phyloP scores from a whole-genome alignment of 2,888 invertebrate genomes.

The Hyles lineata region DNA sequence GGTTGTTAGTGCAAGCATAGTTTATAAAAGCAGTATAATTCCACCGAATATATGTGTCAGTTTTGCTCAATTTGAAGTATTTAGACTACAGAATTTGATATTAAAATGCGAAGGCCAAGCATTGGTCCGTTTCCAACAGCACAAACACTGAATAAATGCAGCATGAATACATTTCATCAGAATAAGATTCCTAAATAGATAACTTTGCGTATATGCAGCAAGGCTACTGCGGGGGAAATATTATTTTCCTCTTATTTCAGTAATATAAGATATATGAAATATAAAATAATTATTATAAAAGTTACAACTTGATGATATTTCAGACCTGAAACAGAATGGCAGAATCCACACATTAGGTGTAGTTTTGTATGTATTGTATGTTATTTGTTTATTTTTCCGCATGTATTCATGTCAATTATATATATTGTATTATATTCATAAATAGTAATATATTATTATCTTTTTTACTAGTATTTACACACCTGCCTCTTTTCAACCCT shows the following conservation, averaged over 20 bases:
- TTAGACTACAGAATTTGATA: neutral
- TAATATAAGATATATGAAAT: neutral
- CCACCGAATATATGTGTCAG: neutral
- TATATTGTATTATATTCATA: too few species aligned
- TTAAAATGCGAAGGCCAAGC: neutral
- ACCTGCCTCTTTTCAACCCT: too few species aligned
- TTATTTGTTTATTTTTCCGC: too few species aligned
- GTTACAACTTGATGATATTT: too few species aligned
- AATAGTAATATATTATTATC: too few species aligned
- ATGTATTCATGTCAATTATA: too few species aligned
- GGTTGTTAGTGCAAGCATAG: too few species aligned
- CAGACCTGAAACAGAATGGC: too few species aligned
- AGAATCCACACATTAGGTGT: too few species aligned
- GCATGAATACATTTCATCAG: neutral
- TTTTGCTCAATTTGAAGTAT: neutral
- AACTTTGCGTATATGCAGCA: conserved; percentile 2
- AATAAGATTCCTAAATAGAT: conserved; percentile 24
- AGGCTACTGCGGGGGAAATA: neutral
- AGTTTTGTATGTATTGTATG: too few species aligned
- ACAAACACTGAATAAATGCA: neutral
- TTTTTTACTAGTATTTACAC: too few species aligned
- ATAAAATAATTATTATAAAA: too few species aligned
- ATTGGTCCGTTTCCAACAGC: conserved; percentile 13
- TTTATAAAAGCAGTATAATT: neutral
- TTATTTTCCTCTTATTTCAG: neutral